Percentiles rank a stretch among this genome's conserved stretches.
These are phyloP conservation scores for Hecatera dysodea DNA, from an alignment of 2,888 invertebrate genomes.

Conservation along the genomic window DNA sequence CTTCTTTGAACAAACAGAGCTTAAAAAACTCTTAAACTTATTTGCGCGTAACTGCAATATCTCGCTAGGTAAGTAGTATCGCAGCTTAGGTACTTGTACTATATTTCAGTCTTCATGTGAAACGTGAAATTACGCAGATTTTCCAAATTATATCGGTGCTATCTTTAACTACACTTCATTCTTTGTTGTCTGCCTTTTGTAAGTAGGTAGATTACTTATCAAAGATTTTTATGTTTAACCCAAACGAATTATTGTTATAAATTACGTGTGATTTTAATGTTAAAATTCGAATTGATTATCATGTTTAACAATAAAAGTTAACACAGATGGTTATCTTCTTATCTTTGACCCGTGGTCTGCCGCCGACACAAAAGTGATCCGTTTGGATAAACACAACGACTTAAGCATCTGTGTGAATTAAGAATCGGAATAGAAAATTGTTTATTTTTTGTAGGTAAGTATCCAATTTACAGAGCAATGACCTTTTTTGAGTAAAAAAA, in stretches of 20 bases:
- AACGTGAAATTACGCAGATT: too few relatives aligned
- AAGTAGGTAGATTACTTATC: too few relatives aligned
- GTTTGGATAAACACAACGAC: neutral
- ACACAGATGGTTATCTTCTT: neutral
- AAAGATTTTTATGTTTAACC: neutral
- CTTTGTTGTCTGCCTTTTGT: neutral
- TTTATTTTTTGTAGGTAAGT: conserved; percentile 1
- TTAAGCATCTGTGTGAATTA: conserved; percentile 17
- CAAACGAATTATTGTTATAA: conserved; percentile 2
- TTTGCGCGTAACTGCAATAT: neutral
- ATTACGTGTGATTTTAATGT: neutral
- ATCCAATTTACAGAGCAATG: neutral
- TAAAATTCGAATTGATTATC: neutral
- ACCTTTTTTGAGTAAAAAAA: neutral
- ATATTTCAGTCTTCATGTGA: too few relatives aligned
- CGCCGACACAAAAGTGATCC: neutral
- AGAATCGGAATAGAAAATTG: conserved; percentile 8
- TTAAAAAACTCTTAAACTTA: too few relatives aligned
- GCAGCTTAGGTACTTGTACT: too few relatives aligned
- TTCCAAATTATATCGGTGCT: too few relatives aligned
- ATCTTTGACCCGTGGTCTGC: neutral
- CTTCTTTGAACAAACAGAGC: neutral
- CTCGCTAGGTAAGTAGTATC: neutral
- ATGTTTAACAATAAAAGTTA: neutral
- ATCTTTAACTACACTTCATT: neutral